phyloP scores from a whole-genome alignment of 2,113 vertebrate genomes.

The Passer montanus region DNA sequence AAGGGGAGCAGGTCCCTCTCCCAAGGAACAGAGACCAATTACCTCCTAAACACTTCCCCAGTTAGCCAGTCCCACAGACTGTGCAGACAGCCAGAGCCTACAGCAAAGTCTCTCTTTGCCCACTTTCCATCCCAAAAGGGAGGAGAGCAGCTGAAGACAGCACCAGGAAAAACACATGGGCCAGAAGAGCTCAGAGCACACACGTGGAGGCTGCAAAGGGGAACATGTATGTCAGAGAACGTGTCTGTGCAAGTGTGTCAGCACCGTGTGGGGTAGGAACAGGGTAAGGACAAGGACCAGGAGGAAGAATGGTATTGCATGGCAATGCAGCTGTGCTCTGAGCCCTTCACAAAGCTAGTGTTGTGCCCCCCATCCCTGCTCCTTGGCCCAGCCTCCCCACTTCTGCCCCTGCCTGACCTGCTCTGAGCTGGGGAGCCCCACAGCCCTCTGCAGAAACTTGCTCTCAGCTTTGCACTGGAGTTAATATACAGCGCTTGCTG shows the following conservation, averaged over 20 bases:
- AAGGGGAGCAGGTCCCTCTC: not conserved
- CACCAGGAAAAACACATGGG: not conserved
- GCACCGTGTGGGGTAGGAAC: not conserved
- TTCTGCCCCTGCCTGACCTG: not conserved
- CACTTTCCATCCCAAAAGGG: not conserved
- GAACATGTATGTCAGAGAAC: not conserved
- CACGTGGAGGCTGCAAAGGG: not conserved
- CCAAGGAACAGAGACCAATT: not conserved
- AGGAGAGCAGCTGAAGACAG: not conserved
- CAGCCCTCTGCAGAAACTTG: not conserved
- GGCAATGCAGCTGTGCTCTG: not conserved
- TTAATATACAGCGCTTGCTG: not conserved
- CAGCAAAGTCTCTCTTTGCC: not conserved
- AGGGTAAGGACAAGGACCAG: not conserved
- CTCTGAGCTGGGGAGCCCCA: not conserved
- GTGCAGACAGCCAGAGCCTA: not conserved
- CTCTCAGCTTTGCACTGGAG: constrained; percentile 2
- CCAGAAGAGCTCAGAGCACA: not conserved
- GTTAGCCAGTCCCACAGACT: not conserved
- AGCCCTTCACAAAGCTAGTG: not conserved
- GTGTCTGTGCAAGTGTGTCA: not conserved
- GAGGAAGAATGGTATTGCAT: not conserved
- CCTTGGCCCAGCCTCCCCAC: not conserved
- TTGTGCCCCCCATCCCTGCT: not conserved
- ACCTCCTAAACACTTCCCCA: not conserved